A percentile compares a stretch with the other conserved stretches of the same genome.
Conservation (phyloP, 2,113 vertebrate species). For the Myocastor coypus region DNA sequence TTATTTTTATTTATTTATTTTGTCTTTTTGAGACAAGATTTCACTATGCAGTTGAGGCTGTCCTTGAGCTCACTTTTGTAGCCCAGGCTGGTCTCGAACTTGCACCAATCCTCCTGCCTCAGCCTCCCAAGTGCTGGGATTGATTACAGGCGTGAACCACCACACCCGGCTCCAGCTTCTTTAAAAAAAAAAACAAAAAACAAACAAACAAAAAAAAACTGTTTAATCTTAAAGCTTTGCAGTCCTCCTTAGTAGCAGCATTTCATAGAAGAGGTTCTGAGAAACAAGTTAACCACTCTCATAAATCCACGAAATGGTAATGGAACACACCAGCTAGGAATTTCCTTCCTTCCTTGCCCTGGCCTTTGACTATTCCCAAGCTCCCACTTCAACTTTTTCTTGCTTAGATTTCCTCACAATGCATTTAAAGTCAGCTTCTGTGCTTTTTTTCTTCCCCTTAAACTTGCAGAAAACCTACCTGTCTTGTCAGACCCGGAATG, state of each 20-base stretch:
- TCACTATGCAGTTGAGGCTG: too few relatives aligned
- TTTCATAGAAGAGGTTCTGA: conserved; percentile 61
- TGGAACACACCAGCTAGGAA: not conserved
- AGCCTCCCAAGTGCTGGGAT: too few relatives aligned
- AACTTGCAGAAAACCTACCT: not conserved
- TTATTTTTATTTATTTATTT: too few relatives aligned
- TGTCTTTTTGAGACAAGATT: too few relatives aligned
- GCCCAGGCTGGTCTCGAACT: too few relatives aligned
- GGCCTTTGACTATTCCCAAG: not conserved
- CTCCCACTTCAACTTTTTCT: not conserved
- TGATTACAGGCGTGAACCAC: too few relatives aligned
- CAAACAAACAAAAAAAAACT: not conserved
- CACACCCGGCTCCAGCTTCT: too few relatives aligned
- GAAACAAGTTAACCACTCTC: not conserved
- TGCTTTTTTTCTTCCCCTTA: not conserved
- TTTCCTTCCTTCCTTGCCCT: not conserved
- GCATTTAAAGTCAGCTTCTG: not conserved
- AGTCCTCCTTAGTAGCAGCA: not conserved
- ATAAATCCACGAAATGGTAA: not conserved
- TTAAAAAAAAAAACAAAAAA: too few relatives aligned
- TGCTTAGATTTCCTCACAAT: conserved; percentile 27
- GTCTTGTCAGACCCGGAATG: not conserved
- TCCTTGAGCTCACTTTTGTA: too few relatives aligned
- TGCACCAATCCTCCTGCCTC: too few relatives aligned
- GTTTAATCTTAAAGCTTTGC: not conserved